These are phyloP conservation scores for Tilapia sparmanii DNA, from an alignment of 2,113 vertebrate species.

Conservation along the genomic window DNA sequence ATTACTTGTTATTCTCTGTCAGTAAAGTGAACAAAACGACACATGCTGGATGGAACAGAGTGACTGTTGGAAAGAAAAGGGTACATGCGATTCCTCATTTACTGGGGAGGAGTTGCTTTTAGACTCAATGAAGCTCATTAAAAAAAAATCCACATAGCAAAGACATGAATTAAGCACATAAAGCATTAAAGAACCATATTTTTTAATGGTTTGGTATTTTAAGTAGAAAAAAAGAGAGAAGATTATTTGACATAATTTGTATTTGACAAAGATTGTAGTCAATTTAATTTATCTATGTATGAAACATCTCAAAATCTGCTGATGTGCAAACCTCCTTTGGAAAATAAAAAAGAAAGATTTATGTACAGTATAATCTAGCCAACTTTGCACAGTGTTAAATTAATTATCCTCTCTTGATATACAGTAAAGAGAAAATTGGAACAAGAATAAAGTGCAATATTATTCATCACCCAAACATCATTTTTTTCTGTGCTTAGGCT, in stretches of 20 bases:
- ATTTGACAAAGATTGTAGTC: not conserved
- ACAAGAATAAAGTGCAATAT: not conserved
- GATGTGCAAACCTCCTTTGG: slow-evolving; percentile 12
- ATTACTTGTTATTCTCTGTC: not conserved
- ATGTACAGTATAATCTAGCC: not conserved
- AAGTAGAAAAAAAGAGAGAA: not conserved
- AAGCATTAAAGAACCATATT: not conserved
- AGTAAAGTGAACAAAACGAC: not conserved
- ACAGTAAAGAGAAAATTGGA: slow-evolving; percentile 42
- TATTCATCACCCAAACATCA: slow-evolving; percentile 31
- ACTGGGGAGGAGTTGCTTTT: not conserved
- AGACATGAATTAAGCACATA: not conserved
- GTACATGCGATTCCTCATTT: not conserved
- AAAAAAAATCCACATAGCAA: not conserved
- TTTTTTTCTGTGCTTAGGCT: not conserved
- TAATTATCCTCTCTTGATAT: slow-evolving; percentile 41
- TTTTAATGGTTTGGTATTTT: not conserved
- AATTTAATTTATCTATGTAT: slow-evolving; percentile 29
- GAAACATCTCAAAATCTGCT: slow-evolving; percentile 25
- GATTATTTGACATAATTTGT: not conserved
- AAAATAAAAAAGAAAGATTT: slow-evolving; percentile 26
- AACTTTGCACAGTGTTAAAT: slow-evolving; percentile 34
- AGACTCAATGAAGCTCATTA: not conserved
- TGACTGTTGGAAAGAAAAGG: not conserved
- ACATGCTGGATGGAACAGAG: not conserved